Base-by-base conservation (phyloP, 2,888 invertebrate genomes). In the Hirtodrosophila duncani region DNA sequence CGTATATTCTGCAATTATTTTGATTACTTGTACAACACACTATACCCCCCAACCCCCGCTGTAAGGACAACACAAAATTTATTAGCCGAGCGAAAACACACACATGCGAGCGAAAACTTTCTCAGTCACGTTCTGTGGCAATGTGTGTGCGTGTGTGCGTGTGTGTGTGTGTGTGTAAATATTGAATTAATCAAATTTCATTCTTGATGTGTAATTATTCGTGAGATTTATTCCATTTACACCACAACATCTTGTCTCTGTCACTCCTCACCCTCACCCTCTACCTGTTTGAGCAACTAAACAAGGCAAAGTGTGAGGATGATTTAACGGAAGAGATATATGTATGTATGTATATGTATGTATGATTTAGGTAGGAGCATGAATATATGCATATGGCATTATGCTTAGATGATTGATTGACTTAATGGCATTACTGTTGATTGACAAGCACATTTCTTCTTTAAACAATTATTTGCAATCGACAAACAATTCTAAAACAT, bases 1-100 rank as follows among this genome's bases (percentile, higher is more conserved):
- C 62, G 72, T 80, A 63, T 65, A 77, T 65, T 74, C 66, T 77
- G 74, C 80, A 74, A 74, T 80, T 74, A 74, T 74, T 74, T n/a
- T 74, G 72, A 74, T 74, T 74, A 80, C 80, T 74, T 74, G 63
- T 57, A 72, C 62, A 41, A 17, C 39, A n/a, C n/a, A n/a, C n/a
- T n/a, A n/a, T n/a, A n/a, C n/a, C n/a, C n/a, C n/a, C n/a, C n/a
- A n/a, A n/a, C n/a, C n/a, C n/a, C n/a, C n/a, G n/a, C n/a, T n/a
- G n/a, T n/a, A n/a, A n/a, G n/a, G n/a, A n/a, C n/a, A n/a, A n/a
- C 66, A 59, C 48, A 71, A 65, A 77, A 74, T 80, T 65, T 80
- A 80, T 71, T 72, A 74, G 80, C 65, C 52, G 53, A 75, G 49
- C 71, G 70, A 72, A 72, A 80, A 72, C 62, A 67, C 50, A 34